Evolutionary conservation across 2,797 vertebrate species (phyloP).

Genomic region (Sebastes vulpes): DNA sequence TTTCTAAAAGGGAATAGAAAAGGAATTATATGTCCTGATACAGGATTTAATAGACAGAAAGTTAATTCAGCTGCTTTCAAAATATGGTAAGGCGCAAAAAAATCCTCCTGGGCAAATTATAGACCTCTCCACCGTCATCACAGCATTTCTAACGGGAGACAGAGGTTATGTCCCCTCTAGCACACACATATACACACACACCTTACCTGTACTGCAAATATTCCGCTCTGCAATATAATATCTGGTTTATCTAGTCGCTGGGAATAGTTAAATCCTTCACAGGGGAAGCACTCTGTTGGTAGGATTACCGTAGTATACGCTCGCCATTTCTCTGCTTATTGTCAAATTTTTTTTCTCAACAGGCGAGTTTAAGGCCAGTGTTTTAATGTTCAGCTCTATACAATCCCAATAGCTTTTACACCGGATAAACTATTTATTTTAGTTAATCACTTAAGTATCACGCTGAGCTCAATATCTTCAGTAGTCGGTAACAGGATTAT

Average conservation of each 20-base stretch:
- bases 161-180: slow-evolving; percentile 32
- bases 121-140: slow-evolving; percentile 50
- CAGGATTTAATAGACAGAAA: slow-evolving; percentile 93
- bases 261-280: slow-evolving; percentile 79
- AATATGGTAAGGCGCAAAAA: slow-evolving; percentile 80
- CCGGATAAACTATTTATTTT: slow-evolving; percentile 82
- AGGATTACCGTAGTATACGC: slow-evolving; percentile 77
- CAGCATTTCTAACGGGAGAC: slow-evolving; percentile 49
- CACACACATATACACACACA: slow-evolving; percentile 12
- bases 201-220: slow-evolving; percentile 37
- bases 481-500: slow-evolving; percentile 75
- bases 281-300: slow-evolving; percentile 77
- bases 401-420: slow-evolving; percentile 75
- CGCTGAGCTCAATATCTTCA: slow-evolving; percentile 69
- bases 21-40: slow-evolving; percentile 89
- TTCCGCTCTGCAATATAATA: slow-evolving; percentile 57
- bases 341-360: slow-evolving; percentile 63
- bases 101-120: slow-evolving; percentile 89
- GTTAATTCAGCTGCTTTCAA: slow-evolving; percentile 93
- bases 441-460: slow-evolving; percentile 74
- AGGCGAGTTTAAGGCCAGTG: slow-evolving; percentile 73
- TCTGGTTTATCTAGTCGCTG: slow-evolving; percentile 76
- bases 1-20: slow-evolving; percentile 91
- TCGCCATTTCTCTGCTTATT: slow-evolving; percentile 70
- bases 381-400: slow-evolving; percentile 77